Conservation (phyloP, 2,113 vertebrate genomes). For the Recurvirostra avosetta region DNA sequence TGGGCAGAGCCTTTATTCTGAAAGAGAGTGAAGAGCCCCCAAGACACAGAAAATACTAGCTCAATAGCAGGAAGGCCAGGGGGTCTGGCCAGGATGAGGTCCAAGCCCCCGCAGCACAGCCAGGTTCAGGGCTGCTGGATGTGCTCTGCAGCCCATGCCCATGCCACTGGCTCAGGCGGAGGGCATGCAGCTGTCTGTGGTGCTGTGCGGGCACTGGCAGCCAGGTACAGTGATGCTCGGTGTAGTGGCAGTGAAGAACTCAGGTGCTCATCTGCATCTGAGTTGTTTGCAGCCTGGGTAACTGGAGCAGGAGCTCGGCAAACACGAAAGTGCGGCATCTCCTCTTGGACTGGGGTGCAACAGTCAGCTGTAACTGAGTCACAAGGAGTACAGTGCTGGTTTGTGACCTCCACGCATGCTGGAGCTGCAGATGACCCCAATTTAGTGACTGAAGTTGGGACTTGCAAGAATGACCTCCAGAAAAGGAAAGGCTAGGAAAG, state of each 20-base stretch:
- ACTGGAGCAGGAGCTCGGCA: not conserved
- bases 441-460: not conserved
- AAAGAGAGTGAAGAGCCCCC: not conserved
- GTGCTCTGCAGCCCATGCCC: not conserved
- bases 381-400: not conserved
- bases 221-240: too few relatives aligned
- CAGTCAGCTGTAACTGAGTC: not conserved
- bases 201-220: not conserved
- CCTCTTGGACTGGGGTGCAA: not conserved
- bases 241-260: not conserved
- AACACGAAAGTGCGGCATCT: not conserved
- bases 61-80: not conserved
- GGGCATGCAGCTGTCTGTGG: fast-evolving
- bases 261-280: fast-evolving
- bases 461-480: not conserved
- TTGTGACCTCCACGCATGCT: not conserved
- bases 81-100: not conserved
- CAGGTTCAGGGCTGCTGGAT: not conserved
- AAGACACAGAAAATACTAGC: not conserved
- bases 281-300: not conserved
- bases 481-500: not conserved
- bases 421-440: not conserved
- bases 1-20: not conserved
- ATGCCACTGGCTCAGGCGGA: not conserved
- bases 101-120: not conserved